These are phyloP conservation scores for Phataginus tetradactyla DNA, from an alignment of 2,797 vertebrate genomes.

Conservation along the genomic window DNA sequence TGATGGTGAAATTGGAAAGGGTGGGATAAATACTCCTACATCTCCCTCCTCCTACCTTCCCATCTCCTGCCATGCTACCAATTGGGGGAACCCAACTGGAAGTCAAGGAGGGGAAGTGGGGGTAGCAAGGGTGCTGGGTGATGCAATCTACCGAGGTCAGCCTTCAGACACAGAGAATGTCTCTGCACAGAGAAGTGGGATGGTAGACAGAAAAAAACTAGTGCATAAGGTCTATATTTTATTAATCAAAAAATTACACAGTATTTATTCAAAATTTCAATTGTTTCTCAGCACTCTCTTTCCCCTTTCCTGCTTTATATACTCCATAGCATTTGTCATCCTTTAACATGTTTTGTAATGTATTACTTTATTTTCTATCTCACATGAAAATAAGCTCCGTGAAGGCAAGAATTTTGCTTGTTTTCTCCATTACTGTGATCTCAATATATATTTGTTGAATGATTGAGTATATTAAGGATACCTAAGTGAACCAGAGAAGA, in stretches of 20 bases:
- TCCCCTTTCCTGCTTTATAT: not conserved
- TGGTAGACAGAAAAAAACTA: not conserved
- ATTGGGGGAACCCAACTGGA: not conserved
- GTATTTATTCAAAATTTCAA: not conserved
- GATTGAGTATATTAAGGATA: not conserved
- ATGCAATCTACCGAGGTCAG: not conserved
- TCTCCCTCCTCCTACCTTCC: not conserved
- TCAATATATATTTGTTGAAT: not conserved
- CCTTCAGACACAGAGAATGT: not conserved
- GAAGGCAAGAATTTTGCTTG: not conserved
- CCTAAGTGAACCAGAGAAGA: not conserved
- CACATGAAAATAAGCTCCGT: not conserved
- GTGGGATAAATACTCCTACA: not conserved
- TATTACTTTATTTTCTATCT: not conserved
- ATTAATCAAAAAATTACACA: not conserved
- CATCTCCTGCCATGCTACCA: not conserved
- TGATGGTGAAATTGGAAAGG: not conserved
- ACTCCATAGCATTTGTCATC: not conserved
- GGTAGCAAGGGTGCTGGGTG: not conserved
- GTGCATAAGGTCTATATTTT: not conserved
- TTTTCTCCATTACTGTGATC: not conserved
- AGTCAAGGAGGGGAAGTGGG: not conserved
- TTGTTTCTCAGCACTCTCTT: not conserved
- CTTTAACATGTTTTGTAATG: slow-evolving; percentile 1
- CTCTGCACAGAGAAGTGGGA: not conserved